These are phyloP conservation scores for Epistrophe eligans DNA, from an alignment of 2,888 invertebrate genomes.

Conservation along the genomic window DNA sequence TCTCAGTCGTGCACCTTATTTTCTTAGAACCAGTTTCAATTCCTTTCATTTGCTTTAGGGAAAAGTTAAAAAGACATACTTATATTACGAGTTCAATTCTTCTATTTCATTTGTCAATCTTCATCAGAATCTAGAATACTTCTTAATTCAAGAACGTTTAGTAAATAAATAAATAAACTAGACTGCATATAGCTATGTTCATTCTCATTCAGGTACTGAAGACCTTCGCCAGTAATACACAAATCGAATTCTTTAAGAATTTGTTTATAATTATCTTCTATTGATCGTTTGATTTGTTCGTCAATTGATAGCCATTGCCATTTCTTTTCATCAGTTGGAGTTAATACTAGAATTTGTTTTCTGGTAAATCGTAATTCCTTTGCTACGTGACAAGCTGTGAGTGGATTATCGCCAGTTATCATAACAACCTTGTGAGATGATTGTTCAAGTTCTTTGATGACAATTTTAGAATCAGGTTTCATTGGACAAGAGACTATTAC, in stretches of 20 bases:
- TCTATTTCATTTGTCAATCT: too few species aligned
- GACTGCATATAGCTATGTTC: slow-evolving; percentile 86
- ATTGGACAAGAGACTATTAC: slow-evolving; percentile 99
- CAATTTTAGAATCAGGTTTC: slow-evolving; percentile 96
- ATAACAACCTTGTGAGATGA: slow-evolving; percentile 98
- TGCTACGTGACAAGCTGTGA: slow-evolving; percentile 99
- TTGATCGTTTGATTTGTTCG: slow-evolving; percentile 83
- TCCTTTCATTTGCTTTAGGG: too few species aligned
- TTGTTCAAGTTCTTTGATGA: slow-evolving; percentile 96
- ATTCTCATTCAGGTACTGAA: slow-evolving; percentile 88
- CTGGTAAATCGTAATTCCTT: slow-evolving; percentile 95
- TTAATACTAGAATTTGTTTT: slow-evolving; percentile 88
- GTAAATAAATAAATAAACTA: background rate
- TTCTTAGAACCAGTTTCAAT: too few species aligned
- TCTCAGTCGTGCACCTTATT: too few species aligned
- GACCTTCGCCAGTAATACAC: slow-evolving; percentile 97
- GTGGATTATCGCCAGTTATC: slow-evolving; percentile 99
- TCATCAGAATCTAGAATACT: background rate
- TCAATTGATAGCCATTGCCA: slow-evolving; percentile 94
- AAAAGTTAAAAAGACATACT: too few species aligned
- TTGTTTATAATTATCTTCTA: slow-evolving; percentile 83
- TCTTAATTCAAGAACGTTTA: background rate
- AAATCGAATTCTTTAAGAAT: slow-evolving; percentile 92
- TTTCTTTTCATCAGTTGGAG: slow-evolving; percentile 82
- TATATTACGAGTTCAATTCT: too few species aligned